These are phyloP conservation scores for Noctua janthe DNA, from an alignment of 2,888 invertebrate genomes.

Conservation along the genomic window DNA sequence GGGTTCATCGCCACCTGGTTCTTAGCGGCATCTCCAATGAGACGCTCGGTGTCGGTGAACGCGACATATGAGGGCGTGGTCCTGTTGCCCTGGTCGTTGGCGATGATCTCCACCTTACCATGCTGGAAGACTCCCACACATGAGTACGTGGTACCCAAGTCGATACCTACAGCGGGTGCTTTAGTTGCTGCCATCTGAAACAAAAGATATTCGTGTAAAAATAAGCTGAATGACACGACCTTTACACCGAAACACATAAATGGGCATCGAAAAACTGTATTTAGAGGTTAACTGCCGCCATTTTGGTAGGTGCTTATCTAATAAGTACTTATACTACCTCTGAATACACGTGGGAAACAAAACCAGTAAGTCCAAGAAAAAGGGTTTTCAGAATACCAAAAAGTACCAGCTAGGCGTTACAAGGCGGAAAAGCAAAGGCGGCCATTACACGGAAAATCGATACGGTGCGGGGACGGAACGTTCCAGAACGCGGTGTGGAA, in stretches of 20 bases:
- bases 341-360: slow-evolving; percentile 46
- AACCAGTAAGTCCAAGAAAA: neutral
- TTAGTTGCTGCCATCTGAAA: slow-evolving; percentile 90
- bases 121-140: slow-evolving; percentile 98
- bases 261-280: slow-evolving; percentile 21
- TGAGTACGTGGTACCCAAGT: slow-evolving; percentile 98
- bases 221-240: slow-evolving; percentile 28
- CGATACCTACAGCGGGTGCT: slow-evolving; percentile 98
- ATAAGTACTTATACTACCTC: neutral
- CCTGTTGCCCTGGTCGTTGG: slow-evolving; percentile 97
- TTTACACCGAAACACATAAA: slow-evolving; percentile 8
- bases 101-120: slow-evolving; percentile 97
- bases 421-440: slow-evolving; percentile 59
- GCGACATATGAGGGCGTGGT: slow-evolving; percentile 96
- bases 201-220: slow-evolving; percentile 61
- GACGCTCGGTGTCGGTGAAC: slow-evolving; percentile 95
- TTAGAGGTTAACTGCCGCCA: slow-evolving; percentile 63
- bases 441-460: slow-evolving; percentile 81
- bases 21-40: slow-evolving; percentile 96
- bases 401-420: neutral
- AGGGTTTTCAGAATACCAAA: neutral
- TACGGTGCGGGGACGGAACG: slow-evolving; percentile 70
- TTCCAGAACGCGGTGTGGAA: slow-evolving; percentile 75
- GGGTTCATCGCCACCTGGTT: slow-evolving; percentile 97
- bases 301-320: slow-evolving; percentile 53